A percentile compares a stretch with the other conserved stretches of the same genome.
Evolutionary conservation across 2,113 vertebrate species (phyloP).

Genomic region (Campylorhamphus procurvoides): DNA sequence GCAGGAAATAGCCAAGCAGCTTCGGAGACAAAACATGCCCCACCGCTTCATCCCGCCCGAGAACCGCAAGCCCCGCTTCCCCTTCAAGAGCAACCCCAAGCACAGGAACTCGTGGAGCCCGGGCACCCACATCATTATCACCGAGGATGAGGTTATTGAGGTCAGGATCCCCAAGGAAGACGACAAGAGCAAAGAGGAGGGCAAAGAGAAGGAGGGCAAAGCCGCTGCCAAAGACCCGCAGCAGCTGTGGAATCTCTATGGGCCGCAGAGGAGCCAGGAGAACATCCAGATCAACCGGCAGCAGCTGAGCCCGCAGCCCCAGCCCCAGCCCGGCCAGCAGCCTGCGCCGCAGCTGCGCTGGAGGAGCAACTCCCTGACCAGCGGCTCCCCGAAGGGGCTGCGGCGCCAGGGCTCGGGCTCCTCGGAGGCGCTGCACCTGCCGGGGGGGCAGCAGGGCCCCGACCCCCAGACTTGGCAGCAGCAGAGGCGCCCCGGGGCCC

Average conservation of each 20-base stretch:
- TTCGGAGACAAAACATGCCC: slow-evolving; percentile 87
- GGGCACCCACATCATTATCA: slow-evolving; percentile 97
- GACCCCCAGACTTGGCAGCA: slow-evolving; percentile 66
- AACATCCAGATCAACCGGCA: slow-evolving; percentile 82
- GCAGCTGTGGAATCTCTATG: slow-evolving; percentile 72
- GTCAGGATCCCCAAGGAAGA: slow-evolving; percentile 94
- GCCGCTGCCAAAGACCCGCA: slow-evolving; percentile 73
- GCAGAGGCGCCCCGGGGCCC: slow-evolving; percentile 80
- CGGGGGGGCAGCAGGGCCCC: slow-evolving; percentile 66
- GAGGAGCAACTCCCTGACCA: slow-evolving; percentile 94
- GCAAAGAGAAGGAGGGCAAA: slow-evolving; percentile 59
- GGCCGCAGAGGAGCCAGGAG: slow-evolving; percentile 75
- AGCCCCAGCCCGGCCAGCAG: slow-evolving; percentile 51
- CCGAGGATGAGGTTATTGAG: slow-evolving; percentile 92
- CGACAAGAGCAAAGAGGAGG: slow-evolving; percentile 78
- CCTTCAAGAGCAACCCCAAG: slow-evolving; percentile 95
- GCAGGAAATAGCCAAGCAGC: slow-evolving; percentile 94
- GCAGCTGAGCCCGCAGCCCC: slow-evolving; percentile 14
- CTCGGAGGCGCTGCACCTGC: slow-evolving; percentile 73
- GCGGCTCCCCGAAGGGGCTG: slow-evolving; percentile 71
- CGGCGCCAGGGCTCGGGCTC: slow-evolving; percentile 75
- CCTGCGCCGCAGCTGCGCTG: slow-evolving; percentile 74
- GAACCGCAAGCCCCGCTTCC: slow-evolving; percentile 95
- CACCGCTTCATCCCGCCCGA: slow-evolving; percentile 96
- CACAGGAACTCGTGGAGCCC: slow-evolving; percentile 98